Evolutionary conservation across 1,140 invertebrate species (phyloP).

Genomic region (Drosophila pseudoananassae): DNA sequence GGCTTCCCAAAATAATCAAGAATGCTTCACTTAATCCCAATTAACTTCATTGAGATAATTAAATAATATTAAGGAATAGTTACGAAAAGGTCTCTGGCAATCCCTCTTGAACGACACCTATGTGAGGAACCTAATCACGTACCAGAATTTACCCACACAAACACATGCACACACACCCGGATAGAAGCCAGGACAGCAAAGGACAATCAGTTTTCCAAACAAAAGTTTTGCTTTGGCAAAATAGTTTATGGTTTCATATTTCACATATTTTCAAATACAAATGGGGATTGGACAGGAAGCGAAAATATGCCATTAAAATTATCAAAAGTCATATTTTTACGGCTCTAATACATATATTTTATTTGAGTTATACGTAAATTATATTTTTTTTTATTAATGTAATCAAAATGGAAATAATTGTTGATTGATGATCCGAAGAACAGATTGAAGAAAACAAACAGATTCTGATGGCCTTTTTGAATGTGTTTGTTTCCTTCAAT

Average conservation of each 20-base stretch:
- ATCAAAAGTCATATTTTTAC: neutral
- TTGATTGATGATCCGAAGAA: too few species aligned
- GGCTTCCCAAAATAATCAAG: neutral
- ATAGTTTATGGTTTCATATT: slow-evolving; percentile 9
- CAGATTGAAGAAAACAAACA: too few species aligned
- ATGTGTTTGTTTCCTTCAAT: too few species aligned
- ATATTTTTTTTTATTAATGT: too few species aligned
- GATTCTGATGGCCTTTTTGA: too few species aligned
- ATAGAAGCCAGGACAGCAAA: neutral
- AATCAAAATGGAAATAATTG: too few species aligned
- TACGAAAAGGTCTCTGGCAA: neutral
- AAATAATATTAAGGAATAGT: neutral
- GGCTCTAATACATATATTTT: neutral
- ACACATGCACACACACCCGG: neutral
- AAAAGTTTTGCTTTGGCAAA: slow-evolving; percentile 5
- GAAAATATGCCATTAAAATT: neutral
- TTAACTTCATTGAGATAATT: neutral
- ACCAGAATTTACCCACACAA: neutral
- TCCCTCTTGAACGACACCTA: neutral
- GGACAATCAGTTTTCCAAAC: neutral
- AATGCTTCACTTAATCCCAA: neutral
- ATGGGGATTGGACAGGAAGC: slow-evolving; percentile 1
- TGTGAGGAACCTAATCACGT: neutral
- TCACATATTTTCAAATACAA: slow-evolving; percentile 13
- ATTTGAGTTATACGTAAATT: neutral